Conservation (phyloP, 1,140 invertebrate species). For the Paramacrobiotus metropolitanus region DNA sequence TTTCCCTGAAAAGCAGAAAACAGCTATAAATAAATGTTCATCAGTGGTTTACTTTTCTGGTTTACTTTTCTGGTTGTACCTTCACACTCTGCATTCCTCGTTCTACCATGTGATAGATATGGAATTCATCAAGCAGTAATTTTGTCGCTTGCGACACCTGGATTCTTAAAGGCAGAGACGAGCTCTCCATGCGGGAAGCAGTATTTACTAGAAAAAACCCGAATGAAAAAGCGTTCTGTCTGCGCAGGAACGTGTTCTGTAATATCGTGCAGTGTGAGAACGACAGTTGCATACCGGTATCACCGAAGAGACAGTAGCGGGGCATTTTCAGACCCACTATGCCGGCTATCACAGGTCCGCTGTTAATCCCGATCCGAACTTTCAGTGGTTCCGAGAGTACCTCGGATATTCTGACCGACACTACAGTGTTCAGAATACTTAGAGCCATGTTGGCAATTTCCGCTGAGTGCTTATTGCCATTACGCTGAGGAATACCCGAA, state of each 20-base stretch:
- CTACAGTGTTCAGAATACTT: constrained; percentile 2
- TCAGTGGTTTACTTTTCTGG: too few relatives aligned
- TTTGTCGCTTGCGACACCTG: constrained; percentile 4
- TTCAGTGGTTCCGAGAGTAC: neutral
- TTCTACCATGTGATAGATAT: neutral
- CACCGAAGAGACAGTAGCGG: constrained; percentile 15
- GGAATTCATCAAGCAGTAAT: neutral
- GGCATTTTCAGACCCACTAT: constrained; percentile 16
- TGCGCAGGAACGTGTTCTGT: too few relatives aligned
- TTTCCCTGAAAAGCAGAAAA: constrained; percentile 7
- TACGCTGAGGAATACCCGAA: neutral
- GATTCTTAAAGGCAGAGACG: neutral
- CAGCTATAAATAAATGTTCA: too few relatives aligned
- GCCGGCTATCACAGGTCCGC: constrained; percentile 13
- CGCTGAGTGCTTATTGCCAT: neutral
- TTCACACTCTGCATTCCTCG: too few relatives aligned
- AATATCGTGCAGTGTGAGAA: neutral
- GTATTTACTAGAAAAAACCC: neutral
- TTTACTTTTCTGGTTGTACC: too few relatives aligned
- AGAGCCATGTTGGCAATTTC: constrained; percentile 8
- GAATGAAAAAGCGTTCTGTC: neutral
- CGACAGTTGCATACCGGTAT: constrained; percentile 3
- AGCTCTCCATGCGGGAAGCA: neutral
- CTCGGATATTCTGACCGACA: neutral
- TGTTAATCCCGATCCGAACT: constrained; percentile 3